A percentile compares a stretch with the other conserved stretches of the same genome.
Conservation (phyloP, 2,797 vertebrate genomes). For the Micropoecilia bifurca region DNA sequence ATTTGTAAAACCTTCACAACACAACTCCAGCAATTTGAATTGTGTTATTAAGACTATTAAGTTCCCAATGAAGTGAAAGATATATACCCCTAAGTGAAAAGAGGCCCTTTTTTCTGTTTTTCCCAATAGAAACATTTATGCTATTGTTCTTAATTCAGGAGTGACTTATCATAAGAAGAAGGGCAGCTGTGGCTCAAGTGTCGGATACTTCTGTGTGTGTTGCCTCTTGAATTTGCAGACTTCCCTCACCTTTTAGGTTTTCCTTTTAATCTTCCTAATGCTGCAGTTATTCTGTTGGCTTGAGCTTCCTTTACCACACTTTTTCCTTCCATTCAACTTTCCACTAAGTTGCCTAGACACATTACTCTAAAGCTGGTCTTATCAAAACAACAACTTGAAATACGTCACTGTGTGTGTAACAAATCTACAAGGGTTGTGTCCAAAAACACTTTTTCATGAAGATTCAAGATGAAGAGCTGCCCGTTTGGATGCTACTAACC, state of each 20-base stretch:
- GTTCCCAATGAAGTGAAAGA: neutral
- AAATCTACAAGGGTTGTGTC: neutral
- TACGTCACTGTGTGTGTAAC: neutral
- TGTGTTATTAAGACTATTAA: neutral
- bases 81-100: neutral
- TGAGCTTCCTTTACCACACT: neutral
- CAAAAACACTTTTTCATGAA: neutral
- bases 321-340: slow-evolving; percentile 1
- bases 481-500: slow-evolving; percentile 59
- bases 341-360: neutral
- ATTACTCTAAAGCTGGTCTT: neutral
- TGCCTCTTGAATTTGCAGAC: neutral
- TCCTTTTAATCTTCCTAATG: neutral
- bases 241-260: neutral
- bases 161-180: neutral
- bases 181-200: neutral
- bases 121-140: neutral
- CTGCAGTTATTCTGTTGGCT: neutral
- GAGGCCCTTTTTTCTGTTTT: neutral
- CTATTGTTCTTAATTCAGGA: neutral
- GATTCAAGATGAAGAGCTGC: neutral
- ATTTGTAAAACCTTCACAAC: neutral
- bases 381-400: neutral
- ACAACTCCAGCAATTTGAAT: neutral
- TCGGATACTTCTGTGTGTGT: neutral